Evolutionary conservation across 2,797 vertebrate species (phyloP).

Genomic region (Darevskia mixta): DNA sequence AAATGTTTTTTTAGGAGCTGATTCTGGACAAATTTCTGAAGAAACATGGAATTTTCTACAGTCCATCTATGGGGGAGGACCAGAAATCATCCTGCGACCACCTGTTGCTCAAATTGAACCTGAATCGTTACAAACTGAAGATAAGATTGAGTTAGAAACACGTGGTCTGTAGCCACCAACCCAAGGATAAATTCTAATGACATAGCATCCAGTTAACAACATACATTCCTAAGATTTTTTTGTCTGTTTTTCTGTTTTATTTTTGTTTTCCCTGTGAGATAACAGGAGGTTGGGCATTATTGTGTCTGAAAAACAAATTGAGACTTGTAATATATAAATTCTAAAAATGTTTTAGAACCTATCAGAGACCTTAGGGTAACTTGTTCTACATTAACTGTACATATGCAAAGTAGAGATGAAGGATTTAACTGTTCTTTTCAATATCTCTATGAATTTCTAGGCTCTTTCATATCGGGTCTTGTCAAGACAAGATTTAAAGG

Average conservation of each 20-base stretch:
- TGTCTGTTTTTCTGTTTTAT: conserved; percentile 39
- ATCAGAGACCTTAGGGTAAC: conserved; percentile 53
- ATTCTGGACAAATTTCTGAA: conserved; percentile 98
- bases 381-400: conserved; percentile 57
- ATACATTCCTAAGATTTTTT: conserved; percentile 83
- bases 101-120: conserved; percentile 87
- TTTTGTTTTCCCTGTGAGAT: conserved; percentile 42
- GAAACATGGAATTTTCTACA: conserved; percentile 98
- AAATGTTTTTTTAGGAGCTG: conserved; percentile 85
- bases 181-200: conserved; percentile 66
- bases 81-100: conserved; percentile 91
- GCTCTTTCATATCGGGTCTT: conserved; percentile 71
- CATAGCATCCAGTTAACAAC: conserved; percentile 82
- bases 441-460: conserved; percentile 56
- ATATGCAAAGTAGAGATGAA: conserved; percentile 67
- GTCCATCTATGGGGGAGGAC: conserved; percentile 94
- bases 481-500: conserved; percentile 63
- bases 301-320: conserved; percentile 71
- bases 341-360: conserved; percentile 56
- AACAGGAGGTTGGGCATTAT: conserved; percentile 77
- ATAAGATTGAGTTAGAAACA: conserved; percentile 97
- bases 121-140: conserved; percentile 88
- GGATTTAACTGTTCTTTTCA: conserved; percentile 47
- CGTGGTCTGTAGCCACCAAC: conserved; percentile 84
- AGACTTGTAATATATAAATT: conserved; percentile 63